phyloP scores from a whole-genome alignment of 2,888 invertebrate genomes.

The Notodonta ziczac region DNA sequence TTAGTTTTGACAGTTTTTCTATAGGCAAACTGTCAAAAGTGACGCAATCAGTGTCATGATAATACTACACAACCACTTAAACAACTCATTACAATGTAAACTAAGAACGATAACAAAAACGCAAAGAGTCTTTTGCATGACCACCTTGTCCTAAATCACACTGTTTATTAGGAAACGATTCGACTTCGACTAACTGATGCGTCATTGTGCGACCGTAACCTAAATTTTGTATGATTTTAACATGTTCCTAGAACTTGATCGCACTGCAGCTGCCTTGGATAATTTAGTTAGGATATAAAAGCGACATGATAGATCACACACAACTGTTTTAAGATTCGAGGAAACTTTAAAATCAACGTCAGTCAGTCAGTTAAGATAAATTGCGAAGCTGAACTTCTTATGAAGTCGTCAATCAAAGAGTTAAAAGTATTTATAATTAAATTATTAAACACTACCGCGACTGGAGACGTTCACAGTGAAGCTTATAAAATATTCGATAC shows the following conservation, averaged over 20 bases:
- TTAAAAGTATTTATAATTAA: background rate
- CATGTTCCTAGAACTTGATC: conserved; percentile 34
- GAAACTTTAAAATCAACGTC: conserved; percentile 11
- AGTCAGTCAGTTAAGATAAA: background rate
- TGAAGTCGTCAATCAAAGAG: conserved; percentile 1
- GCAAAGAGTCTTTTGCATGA: conserved; percentile 24
- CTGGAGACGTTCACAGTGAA: background rate
- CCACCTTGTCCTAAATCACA: conserved; percentile 42
- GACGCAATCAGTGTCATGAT: conserved; percentile 6
- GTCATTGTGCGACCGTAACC: conserved; percentile 40
- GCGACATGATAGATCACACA: conserved; percentile 22
- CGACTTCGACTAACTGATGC: conserved; percentile 31
- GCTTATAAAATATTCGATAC: conserved; percentile 8
- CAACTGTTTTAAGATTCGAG: conserved; percentile 18
- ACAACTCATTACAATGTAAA: conserved; percentile 14
- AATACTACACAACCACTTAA: conserved; percentile 9
- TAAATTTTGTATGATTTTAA: conserved; percentile 36
- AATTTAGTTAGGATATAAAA: conserved; percentile 20
- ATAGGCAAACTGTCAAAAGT: background rate
- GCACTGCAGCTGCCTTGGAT: conserved; percentile 26
- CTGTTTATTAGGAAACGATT: conserved; percentile 50
- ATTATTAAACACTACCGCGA: background rate
- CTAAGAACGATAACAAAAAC: conserved; percentile 24
- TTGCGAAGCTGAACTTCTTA: background rate
- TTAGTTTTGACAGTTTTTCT: no score